phyloP scores from a whole-genome alignment of 2,113 vertebrate genomes.

The Naja naja region DNA sequence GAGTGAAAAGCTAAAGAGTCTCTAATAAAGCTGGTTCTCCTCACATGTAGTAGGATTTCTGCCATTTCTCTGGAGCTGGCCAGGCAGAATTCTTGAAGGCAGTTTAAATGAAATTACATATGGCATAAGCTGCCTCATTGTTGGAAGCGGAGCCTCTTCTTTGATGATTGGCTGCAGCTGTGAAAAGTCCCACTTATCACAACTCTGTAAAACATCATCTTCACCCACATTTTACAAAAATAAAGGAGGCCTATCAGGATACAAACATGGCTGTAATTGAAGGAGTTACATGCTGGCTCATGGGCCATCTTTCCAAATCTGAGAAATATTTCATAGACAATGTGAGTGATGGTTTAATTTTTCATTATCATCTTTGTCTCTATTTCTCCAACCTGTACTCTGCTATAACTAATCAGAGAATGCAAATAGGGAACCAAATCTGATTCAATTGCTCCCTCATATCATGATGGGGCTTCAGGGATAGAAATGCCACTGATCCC shows the following conservation, averaged over 20 bases:
- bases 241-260: slow-evolving; percentile 28
- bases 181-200: slow-evolving; percentile 58
- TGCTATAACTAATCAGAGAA: not conserved
- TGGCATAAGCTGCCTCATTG: slow-evolving; percentile 54
- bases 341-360: slow-evolving; percentile 3
- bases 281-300: slow-evolving; percentile 31
- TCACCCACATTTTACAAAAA: slow-evolving; percentile 53
- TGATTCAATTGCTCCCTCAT: not conserved
- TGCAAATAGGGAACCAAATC: not conserved
- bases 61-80: slow-evolving; percentile 64
- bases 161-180: slow-evolving; percentile 58
- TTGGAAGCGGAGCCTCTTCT: slow-evolving; percentile 58
- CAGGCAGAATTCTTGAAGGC: slow-evolving; percentile 56
- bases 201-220: slow-evolving; percentile 60
- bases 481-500: not conserved
- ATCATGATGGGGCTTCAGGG: not conserved
- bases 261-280: slow-evolving; percentile 18
- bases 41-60: slow-evolving; percentile 43
- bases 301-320: slow-evolving; percentile 15
- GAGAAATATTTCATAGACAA: slow-evolving; percentile 19
- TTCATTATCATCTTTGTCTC: not conserved
- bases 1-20: slow-evolving; percentile 37
- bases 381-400: not conserved
- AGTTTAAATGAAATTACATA: slow-evolving; percentile 57
- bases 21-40: slow-evolving; percentile 57